These are phyloP conservation scores for Probosciger aterrimus DNA, from an alignment of 2,113 vertebrate genomes.

Conservation along the genomic window DNA sequence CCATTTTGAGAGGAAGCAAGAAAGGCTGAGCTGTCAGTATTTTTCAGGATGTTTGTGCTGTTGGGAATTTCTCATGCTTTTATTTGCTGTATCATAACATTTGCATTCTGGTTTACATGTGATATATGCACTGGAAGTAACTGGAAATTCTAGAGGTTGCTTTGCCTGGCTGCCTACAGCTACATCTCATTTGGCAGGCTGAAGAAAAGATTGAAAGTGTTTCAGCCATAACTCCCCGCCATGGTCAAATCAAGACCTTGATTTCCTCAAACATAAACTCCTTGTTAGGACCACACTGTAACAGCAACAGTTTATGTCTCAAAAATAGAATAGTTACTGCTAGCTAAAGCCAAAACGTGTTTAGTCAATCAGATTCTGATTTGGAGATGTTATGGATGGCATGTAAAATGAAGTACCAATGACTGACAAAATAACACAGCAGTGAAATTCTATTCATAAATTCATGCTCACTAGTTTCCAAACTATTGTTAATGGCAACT, in stretches of 20 bases:
- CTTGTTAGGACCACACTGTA: not conserved
- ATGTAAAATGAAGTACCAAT: slow-evolving; percentile 17
- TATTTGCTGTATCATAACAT: not conserved
- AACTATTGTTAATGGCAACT: not conserved
- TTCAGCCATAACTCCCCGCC: not conserved
- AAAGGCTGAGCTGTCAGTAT: not conserved
- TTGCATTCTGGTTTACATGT: not conserved
- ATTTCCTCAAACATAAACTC: not conserved
- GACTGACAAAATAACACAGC: not conserved
- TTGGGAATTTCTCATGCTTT: not conserved
- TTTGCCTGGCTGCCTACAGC: not conserved
- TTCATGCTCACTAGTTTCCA: not conserved
- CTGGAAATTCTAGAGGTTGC: not conserved
- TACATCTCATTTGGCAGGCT: not conserved
- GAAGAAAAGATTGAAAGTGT: not conserved
- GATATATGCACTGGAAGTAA: not conserved
- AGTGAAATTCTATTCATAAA: not conserved
- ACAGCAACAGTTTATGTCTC: not conserved
- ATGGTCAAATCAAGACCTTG: not conserved
- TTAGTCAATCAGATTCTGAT: not conserved
- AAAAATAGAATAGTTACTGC: not conserved
- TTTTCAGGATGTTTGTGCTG: not conserved
- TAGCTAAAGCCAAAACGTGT: not conserved
- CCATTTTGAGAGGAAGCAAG: not conserved
- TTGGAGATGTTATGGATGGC: not conserved